Base-by-base conservation (phyloP, 2,888 invertebrate species). In the Cerceris ruficornis region DNA sequence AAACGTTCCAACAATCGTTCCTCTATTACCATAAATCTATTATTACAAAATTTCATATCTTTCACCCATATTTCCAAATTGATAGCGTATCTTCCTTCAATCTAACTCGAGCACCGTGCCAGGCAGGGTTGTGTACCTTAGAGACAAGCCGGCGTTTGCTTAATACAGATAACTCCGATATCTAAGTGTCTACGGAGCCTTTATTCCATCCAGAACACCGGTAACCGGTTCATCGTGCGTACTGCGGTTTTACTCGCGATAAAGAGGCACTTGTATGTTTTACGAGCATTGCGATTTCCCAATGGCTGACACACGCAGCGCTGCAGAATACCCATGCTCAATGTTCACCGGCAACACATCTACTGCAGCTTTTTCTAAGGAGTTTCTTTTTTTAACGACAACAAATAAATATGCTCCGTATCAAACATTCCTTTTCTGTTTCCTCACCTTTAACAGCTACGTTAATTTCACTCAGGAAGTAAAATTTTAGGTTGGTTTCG, bases 101-200 rank as follows among this genome's bases (percentile, higher is more conserved):
- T 64, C 54, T 46, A 49, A 9, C 39, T 14, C 15, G 13, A 28
- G n/a, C 11, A 62, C 49, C 57, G 50, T 64, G 43, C 15, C 46
- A 15, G 14, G 28, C 39, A 50, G 17, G 39, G n/a, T 43, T 70
- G 67, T 60, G 61, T 70, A 74, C 42, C 50, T 73, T 55, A 54
- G 67, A 50, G 50, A 59, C 60, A 62, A 67, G 50, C 65, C 49
- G n/a, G 15, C 61, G 59, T 65, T 75, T 75, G 41, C 55, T 57
- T 46, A 60, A 66, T 39, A 59, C 39, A 49, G 71, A 67, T 75
- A 75, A 75, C 57, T 28, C 42, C n/a, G 70, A 69, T 59, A 73
- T 58, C 49, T 28, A 42, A 7, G 49, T 14, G 41, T 46, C 52
- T 55, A 50, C n/a, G 28, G 54, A 60, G 11, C 42, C 15, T 66